Evolutionary conservation across 2,113 vertebrate species (phyloP).

Genomic region (Pterocles orientalis): DNA sequence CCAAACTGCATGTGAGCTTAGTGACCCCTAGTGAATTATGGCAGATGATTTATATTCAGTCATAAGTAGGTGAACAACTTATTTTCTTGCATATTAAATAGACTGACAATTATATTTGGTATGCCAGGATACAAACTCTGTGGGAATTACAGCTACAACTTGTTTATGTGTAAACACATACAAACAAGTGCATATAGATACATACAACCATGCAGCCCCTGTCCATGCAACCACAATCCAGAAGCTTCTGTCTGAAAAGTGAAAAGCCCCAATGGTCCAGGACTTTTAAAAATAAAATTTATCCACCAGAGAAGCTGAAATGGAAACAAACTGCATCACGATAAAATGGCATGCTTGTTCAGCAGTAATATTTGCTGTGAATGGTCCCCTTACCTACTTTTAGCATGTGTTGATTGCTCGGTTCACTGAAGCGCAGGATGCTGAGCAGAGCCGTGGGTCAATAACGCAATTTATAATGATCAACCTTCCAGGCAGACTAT

Average conservation of each 20-base stretch:
- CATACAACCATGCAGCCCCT: rapidly evolving
- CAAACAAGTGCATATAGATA: background rate
- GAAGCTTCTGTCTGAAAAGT: background rate
- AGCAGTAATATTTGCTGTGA: conserved; percentile 11
- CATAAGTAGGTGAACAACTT: background rate
- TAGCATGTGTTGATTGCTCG: conserved; percentile 44
- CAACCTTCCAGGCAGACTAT: background rate
- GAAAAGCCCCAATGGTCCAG: background rate
- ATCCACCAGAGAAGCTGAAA: background rate
- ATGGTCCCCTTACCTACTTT: conserved; percentile 14
- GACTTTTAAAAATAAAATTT: background rate
- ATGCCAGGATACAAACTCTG: background rate
- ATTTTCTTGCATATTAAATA: background rate
- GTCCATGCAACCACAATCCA: background rate
- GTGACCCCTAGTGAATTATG: background rate
- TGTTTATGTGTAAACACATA: background rate
- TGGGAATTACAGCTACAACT: background rate
- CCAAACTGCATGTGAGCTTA: background rate
- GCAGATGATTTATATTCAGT: background rate
- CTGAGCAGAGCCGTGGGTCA: conserved; percentile 53
- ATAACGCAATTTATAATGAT: conserved; percentile 68
- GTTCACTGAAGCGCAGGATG: conserved; percentile 51
- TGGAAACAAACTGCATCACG: background rate
- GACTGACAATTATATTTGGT: background rate
- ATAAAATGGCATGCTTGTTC: background rate